Conservation (phyloP, 2,113 vertebrate genomes). For the Heptranchias perlo region DNA sequence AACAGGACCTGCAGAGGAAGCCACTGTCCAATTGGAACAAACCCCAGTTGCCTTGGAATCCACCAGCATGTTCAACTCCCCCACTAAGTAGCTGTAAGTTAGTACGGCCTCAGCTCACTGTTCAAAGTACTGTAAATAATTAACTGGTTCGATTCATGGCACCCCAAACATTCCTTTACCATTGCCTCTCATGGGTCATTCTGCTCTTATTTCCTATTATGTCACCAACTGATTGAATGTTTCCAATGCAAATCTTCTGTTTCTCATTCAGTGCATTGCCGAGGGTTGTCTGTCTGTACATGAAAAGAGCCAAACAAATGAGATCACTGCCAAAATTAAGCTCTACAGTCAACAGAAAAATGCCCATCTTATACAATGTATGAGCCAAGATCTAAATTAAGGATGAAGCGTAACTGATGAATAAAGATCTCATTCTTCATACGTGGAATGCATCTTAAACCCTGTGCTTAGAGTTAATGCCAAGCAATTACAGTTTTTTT, state of each 20-base stretch:
- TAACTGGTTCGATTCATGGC: neutral
- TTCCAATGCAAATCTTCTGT: neutral
- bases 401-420: neutral
- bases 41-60: neutral
- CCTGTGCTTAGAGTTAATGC: neutral
- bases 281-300: neutral
- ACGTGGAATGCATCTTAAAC: neutral
- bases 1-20: neutral
- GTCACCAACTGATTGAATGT: neutral
- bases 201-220: neutral
- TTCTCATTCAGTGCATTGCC: neutral
- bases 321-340: neutral
- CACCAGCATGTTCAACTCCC: neutral
- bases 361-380: neutral
- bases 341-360: neutral
- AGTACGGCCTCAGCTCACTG: neutral
- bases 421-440: neutral
- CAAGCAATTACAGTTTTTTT: neutral
- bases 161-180: neutral
- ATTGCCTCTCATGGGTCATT: neutral
- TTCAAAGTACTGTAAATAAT: neutral
- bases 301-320: neutral
- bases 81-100: neutral
- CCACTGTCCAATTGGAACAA: neutral
- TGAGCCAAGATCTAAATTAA: neutral